A percentile compares a stretch with the other conserved stretches of the same genome.
Evolutionary conservation across 2,888 invertebrate genomes (phyloP).

Genomic region (Leucoma salicis): DNA sequence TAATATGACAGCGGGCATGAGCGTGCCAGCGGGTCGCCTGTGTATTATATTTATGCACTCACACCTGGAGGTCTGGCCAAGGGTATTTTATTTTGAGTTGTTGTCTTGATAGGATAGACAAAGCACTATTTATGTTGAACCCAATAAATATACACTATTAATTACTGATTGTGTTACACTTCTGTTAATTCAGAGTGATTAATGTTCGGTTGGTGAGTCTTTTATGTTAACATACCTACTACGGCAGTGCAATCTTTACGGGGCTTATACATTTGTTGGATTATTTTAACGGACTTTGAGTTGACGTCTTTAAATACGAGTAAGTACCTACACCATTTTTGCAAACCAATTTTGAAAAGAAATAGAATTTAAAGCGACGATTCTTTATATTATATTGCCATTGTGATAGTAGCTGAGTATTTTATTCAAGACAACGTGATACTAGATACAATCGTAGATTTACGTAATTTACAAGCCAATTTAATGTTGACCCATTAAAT

Average conservation of each 20-base stretch:
- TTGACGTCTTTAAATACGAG: no score
- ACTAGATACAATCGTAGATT: no score
- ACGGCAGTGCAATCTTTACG: constrained; percentile 16
- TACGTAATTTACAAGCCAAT: constrained; percentile 13
- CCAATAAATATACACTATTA: constrained; percentile 75
- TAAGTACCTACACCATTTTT: no score
- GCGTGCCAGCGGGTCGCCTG: constrained; percentile 78
- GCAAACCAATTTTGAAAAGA: no score
- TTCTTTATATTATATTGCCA: no score
- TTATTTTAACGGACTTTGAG: no score
- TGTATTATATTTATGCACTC: constrained; percentile 79
- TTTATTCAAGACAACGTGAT: no score
- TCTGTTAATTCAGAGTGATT: constrained; percentile 75
- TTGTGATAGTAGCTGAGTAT: no score
- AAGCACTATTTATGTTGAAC: constrained; percentile 69
- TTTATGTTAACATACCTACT: constrained; percentile 34
- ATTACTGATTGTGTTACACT: constrained; percentile 76
- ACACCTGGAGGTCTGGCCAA: constrained; percentile 77
- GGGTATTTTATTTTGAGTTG: constrained; percentile 72
- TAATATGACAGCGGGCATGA: constrained; percentile 81
- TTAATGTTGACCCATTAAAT: neutral
- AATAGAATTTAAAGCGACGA: no score
- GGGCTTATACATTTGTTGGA: no score
- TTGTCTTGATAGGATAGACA: constrained; percentile 68
- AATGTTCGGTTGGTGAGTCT: constrained; percentile 42